A percentile compares a stretch with the other conserved stretches of the same genome.
Evolutionary conservation across 1,140 invertebrate species (phyloP).

Genomic region (Drosophila navojoa): DNA sequence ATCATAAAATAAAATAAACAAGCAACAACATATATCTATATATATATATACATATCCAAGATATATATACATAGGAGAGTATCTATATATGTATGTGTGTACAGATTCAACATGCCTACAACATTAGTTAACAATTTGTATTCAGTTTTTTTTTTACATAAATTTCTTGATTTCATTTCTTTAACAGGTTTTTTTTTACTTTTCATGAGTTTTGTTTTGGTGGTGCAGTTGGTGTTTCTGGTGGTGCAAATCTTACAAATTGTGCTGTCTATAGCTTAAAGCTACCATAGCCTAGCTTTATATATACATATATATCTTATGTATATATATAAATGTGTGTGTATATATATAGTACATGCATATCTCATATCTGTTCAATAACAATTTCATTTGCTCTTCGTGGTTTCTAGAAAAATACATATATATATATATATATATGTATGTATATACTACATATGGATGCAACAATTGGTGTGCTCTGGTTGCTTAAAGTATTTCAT

Average conservation of each 20-base stretch:
- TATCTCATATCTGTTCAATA: background rate
- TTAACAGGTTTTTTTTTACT: background rate
- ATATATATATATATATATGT: slow-evolving; percentile 15
- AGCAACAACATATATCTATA: slow-evolving; percentile 21
- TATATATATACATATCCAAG: slow-evolving; percentile 8
- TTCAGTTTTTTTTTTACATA: background rate
- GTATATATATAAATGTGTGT: slow-evolving; percentile 3
- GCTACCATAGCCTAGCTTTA: slow-evolving; percentile 22
- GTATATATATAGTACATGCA: slow-evolving; percentile 7
- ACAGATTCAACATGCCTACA: slow-evolving; percentile 24
- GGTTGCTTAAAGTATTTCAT: slow-evolving; percentile 6
- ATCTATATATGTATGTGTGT: slow-evolving; percentile 3
- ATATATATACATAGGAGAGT: background rate
- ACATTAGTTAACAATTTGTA: slow-evolving; percentile 47
- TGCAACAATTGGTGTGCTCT: background rate
- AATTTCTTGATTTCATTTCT: slow-evolving; percentile 15
- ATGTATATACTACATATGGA: background rate
- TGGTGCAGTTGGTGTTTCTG: background rate
- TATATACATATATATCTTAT: slow-evolving; percentile 12
- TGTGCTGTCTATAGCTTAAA: slow-evolving; percentile 12
- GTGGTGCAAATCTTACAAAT: slow-evolving; percentile 8
- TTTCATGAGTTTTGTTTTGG: background rate
- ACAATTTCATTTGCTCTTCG: background rate
- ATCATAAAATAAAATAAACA: background rate
- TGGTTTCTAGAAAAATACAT: slow-evolving; percentile 19